Evolutionary conservation across 2,113 vertebrate species (phyloP).

Genomic region (Orthonyx spaldingii): DNA sequence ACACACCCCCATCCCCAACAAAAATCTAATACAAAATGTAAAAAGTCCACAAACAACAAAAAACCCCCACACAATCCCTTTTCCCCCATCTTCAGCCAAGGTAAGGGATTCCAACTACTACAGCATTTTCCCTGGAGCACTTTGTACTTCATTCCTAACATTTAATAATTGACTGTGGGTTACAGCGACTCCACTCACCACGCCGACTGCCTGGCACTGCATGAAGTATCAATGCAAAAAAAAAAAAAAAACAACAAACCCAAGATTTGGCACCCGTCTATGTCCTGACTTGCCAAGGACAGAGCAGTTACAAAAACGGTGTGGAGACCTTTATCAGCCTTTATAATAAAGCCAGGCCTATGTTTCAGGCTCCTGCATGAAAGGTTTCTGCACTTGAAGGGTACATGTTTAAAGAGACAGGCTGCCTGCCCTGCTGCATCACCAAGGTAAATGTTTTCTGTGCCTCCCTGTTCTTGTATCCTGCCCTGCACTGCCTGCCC

Average conservation of each 20-base stretch:
- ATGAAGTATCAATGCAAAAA: background rate
- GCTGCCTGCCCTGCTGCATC: background rate
- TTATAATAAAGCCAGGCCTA: background rate
- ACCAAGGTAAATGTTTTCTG: background rate
- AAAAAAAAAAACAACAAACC: background rate
- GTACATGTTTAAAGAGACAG: background rate
- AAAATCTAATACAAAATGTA: background rate
- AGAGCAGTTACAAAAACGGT: background rate
- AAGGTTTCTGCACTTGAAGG: background rate
- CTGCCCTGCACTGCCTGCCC: background rate
- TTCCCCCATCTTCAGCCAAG: background rate
- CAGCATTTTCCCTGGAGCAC: background rate
- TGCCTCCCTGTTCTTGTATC: background rate
- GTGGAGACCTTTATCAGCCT: conserved; percentile 19
- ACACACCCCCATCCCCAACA: background rate
- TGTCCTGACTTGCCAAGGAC: conserved; percentile 36
- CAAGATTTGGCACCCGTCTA: background rate
- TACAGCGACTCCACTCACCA: background rate
- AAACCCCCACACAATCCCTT: background rate
- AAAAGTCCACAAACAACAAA: background rate
- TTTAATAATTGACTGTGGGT: conserved; percentile 40
- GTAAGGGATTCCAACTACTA: background rate
- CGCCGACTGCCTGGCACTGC: background rate
- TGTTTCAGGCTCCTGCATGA: background rate
- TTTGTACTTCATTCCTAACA: conserved; percentile 34